Conservation (phyloP, 2,888 invertebrate species). For the Tetropium fuscum region DNA sequence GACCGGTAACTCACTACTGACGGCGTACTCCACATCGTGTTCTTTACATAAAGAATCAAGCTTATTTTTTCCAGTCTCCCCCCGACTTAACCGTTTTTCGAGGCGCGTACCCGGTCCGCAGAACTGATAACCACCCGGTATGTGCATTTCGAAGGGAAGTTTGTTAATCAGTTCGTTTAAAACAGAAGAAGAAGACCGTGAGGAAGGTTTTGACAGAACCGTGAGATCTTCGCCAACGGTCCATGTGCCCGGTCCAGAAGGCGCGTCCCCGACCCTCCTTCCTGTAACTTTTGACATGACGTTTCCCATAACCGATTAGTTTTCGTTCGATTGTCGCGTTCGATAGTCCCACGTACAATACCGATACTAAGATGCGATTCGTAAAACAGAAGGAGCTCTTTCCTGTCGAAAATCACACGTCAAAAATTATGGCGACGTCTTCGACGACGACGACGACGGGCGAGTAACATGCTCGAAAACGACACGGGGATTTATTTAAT, state of each 20-base stretch:
- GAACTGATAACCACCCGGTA: background rate
- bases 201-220: background rate
- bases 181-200: background rate
- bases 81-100: background rate
- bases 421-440: too few relatives aligned
- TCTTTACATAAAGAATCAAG: conserved; percentile 41
- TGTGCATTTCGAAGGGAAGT: background rate
- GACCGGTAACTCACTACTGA: background rate
- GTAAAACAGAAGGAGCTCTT: too few relatives aligned
- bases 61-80: background rate
- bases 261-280: background rate
- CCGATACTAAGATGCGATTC: too few relatives aligned
- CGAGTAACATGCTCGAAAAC: too few relatives aligned
- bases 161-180: background rate
- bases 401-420: too few relatives aligned
- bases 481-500: too few relatives aligned
- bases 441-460: too few relatives aligned
- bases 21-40: conserved; percentile 48
- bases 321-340: background rate
- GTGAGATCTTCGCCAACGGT: background rate
- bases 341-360: background rate
- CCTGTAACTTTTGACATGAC: background rate
- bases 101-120: background rate
- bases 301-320: background rate
- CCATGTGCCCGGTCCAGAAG: background rate